Conservation (phyloP, 2,888 invertebrate genomes). For the Campaea margaritaria region DNA sequence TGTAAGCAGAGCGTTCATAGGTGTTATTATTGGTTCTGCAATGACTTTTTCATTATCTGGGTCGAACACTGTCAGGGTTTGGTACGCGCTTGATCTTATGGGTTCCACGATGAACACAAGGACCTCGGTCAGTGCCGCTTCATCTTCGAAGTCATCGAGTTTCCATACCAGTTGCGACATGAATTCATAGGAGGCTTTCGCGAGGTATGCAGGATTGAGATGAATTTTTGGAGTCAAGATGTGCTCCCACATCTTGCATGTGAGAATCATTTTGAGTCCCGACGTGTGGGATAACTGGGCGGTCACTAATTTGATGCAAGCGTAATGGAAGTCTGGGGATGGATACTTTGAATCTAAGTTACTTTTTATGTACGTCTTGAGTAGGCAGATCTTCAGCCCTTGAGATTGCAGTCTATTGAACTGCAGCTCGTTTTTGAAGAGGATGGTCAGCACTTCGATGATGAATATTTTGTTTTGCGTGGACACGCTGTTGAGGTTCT, state of each 20-base stretch:
- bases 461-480: constrained; percentile 49
- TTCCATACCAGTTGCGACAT: constrained; percentile 49
- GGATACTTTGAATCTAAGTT: constrained; percentile 35
- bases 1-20: constrained; percentile 41
- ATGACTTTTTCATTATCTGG: constrained; percentile 41
- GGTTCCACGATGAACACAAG: constrained; percentile 47
- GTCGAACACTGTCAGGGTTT: constrained; percentile 38
- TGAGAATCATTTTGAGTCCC: constrained; percentile 45
- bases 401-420: constrained; percentile 51
- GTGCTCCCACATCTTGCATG: constrained; percentile 46
- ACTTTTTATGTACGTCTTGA: constrained; percentile 36
- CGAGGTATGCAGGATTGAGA: constrained; percentile 33
- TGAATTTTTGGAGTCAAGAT: constrained; percentile 40
- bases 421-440: constrained; percentile 55
- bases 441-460: constrained; percentile 46
- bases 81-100: constrained; percentile 43
- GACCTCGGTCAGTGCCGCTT: constrained; percentile 45
- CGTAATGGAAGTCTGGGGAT: constrained; percentile 40
- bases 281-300: constrained; percentile 48
- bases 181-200: constrained; percentile 46
- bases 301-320: constrained; percentile 44
- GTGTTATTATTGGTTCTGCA: constrained; percentile 41
- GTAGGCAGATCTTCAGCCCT: constrained; percentile 36
- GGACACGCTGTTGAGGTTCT: constrained; percentile 43
- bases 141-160: constrained; percentile 50